Conservation (phyloP, 2,797 vertebrate species). For the Sciurus carolinensis region DNA sequence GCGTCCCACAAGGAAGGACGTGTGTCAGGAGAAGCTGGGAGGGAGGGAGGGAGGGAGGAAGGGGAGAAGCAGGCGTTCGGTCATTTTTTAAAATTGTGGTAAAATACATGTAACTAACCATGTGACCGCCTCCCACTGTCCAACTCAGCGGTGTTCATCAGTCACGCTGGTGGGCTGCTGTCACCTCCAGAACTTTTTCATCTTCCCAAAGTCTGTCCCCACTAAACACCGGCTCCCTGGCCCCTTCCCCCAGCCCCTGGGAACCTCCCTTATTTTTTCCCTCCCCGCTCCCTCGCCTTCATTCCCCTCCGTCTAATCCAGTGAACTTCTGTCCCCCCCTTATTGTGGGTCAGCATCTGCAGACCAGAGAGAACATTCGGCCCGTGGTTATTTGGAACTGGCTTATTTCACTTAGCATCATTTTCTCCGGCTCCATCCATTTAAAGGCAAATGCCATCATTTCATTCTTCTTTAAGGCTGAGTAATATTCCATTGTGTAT, state of each 20-base stretch:
- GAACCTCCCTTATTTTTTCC: not conserved
- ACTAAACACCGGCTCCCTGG: not conserved
- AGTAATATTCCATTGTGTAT: too few species aligned
- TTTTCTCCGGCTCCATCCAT: too few species aligned
- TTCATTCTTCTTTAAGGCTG: too few species aligned
- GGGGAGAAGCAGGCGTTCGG: not conserved
- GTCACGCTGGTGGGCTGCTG: not conserved
- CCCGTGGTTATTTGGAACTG: too few species aligned
- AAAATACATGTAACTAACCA: not conserved
- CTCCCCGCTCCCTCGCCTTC: too few species aligned
- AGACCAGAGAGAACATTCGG: too few species aligned
- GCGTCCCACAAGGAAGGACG: not conserved
- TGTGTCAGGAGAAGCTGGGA: not conserved
- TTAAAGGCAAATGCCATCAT: too few species aligned
- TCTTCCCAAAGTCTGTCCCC: not conserved
- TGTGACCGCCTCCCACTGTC: not conserved
- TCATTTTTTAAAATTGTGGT: not conserved
- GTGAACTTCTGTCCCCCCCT: too few species aligned
- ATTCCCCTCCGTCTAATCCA: too few species aligned
- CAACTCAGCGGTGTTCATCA: not conserved
- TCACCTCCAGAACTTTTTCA: not conserved
- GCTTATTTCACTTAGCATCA: too few species aligned
- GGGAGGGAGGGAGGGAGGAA: not conserved
- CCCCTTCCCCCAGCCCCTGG: too few species aligned
- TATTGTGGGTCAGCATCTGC: too few species aligned